phyloP scores from a whole-genome alignment of 2,113 vertebrate species.

The Serilophus lunatus region DNA sequence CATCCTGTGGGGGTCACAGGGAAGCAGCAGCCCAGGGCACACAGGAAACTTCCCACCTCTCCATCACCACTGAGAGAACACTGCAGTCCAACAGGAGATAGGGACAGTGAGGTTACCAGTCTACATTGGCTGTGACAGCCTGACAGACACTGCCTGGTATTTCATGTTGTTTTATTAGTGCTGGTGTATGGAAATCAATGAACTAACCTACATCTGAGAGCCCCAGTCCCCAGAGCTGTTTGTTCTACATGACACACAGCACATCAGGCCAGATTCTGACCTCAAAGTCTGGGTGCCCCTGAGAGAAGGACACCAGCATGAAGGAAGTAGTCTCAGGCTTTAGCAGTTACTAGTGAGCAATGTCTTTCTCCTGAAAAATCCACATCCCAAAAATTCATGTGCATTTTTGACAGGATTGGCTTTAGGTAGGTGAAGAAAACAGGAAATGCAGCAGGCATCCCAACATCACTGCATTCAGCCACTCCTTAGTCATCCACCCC shows the following conservation, averaged over 20 bases:
- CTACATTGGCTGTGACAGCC: background rate
- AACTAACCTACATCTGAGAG: background rate
- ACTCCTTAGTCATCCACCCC: background rate
- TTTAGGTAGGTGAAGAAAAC: background rate
- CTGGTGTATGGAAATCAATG: background rate
- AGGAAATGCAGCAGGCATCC: background rate
- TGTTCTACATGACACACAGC: background rate
- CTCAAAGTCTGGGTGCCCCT: background rate
- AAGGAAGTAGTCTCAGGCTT: background rate
- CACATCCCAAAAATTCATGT: background rate
- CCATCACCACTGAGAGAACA: background rate
- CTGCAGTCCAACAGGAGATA: accelerated
- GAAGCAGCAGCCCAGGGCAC: background rate
- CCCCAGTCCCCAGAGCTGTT: background rate
- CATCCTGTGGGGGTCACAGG: background rate
- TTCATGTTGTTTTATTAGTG: background rate
- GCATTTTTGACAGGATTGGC: background rate
- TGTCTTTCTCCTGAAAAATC: background rate
- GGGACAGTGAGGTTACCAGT: background rate
- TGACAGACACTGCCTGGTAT: background rate
- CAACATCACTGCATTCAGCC: background rate
- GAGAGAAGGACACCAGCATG: background rate
- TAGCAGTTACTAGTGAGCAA: background rate
- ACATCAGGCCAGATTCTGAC: background rate
- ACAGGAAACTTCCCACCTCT: background rate